Conservation (phyloP, 2,797 vertebrate genomes). For the Sebastes ruberrimus region DNA sequence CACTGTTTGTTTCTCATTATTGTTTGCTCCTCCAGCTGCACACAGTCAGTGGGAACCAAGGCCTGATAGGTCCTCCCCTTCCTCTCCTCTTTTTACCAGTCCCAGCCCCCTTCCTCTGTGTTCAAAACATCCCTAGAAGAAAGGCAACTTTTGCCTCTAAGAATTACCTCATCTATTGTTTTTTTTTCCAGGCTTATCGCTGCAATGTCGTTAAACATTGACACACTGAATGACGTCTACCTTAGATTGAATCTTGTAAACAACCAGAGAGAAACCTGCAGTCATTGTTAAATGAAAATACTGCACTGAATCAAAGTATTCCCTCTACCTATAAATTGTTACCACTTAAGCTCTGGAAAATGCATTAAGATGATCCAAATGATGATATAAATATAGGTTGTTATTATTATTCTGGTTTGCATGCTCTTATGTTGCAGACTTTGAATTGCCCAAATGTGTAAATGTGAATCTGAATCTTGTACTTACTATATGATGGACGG, state of each 20-base stretch:
- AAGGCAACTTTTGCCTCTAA: slow-evolving; percentile 25
- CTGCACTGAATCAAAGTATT: neutral
- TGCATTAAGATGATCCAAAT: neutral
- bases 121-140: slow-evolving; percentile 63
- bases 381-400: neutral
- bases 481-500: neutral
- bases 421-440: neutral
- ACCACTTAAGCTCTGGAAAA: neutral
- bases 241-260: slow-evolving; percentile 35
- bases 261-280: neutral
- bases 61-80: slow-evolving; percentile 46
- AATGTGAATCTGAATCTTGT: neutral
- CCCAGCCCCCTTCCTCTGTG: slow-evolving; percentile 40
- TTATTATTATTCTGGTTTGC: neutral
- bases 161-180: slow-evolving; percentile 71
- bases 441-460: neutral
- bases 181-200: neutral
- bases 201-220: slow-evolving; percentile 34
- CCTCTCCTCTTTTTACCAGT: slow-evolving; percentile 38
- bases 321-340: neutral
- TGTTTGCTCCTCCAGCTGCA: slow-evolving; percentile 73
- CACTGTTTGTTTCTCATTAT: slow-evolving; percentile 68
- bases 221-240: slow-evolving; percentile 53
- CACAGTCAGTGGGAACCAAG: slow-evolving; percentile 61
- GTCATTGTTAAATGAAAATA: slow-evolving; percentile 18